phyloP scores from a whole-genome alignment of 2,113 vertebrate species.

The Cisticola juncidis region DNA sequence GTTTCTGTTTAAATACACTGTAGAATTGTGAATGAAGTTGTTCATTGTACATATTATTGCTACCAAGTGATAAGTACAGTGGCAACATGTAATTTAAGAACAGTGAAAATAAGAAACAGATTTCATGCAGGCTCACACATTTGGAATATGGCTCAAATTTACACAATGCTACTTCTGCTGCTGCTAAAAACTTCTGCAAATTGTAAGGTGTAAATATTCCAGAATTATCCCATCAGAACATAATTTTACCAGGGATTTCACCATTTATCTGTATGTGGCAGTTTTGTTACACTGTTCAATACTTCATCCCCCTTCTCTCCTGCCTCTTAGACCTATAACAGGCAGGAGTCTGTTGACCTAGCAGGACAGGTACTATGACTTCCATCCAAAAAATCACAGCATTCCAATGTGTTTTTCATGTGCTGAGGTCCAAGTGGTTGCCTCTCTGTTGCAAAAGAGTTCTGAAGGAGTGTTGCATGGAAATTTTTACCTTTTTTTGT shows the following conservation, averaged over 20 bases:
- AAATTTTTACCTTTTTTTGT: not conserved
- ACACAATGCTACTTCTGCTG: not conserved
- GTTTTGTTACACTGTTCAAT: not conserved
- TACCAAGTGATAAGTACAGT: not conserved
- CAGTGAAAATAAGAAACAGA: not conserved
- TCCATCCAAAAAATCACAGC: not conserved
- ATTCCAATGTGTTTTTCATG: not conserved
- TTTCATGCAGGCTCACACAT: not conserved
- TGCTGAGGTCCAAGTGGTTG: not conserved
- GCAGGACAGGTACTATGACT: not conserved
- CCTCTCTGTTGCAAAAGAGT: not conserved
- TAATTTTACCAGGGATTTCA: not conserved
- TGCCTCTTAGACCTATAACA: not conserved
- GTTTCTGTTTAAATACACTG: not conserved
- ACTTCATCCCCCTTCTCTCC: not conserved
- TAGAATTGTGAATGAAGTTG: not conserved
- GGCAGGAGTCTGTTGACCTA: not conserved
- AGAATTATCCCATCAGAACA: not conserved
- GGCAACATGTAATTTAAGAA: not conserved
- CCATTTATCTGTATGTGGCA: not conserved
- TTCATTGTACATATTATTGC: not conserved
- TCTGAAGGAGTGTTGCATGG: not conserved
- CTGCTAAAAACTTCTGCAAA: not conserved
- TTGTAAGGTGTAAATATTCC: not conserved
- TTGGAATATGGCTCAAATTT: not conserved